Evolutionary conservation across 2,888 invertebrate genomes (phyloP), one percentile per base, ranked within the genome.

Genomic region (Masnerella sp.): DNA sequence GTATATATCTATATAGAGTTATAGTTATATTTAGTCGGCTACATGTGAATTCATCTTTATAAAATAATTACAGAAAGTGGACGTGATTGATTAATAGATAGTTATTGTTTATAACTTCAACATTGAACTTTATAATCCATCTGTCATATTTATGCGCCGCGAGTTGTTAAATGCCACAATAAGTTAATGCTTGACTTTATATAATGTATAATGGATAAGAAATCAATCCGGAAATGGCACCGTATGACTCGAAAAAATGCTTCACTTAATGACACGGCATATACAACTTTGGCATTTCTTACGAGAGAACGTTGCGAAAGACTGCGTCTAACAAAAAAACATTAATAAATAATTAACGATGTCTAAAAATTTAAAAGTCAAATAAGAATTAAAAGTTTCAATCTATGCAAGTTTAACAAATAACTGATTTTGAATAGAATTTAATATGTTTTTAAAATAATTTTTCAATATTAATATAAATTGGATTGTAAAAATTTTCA

Each of bases 111-210:
- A 51, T 67, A 58, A 40, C 49, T 67, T 67, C 42, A 58, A 32
- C 67, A 58, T 67, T 58, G 67, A 67, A 67, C 67, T 67, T 67
- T 67, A 67, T 67, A 49, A 67, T 68, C 59, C 36, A 56, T 56
- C 12, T 40, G 67, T 67, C 67, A 49, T 42, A 42, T 49, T 49
- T 42, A 58, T 67, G 20, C 12, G 45, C 49, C 42, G 9, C 17
- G 25, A 22, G 8, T 17, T 40, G 28, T 15, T 56, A 47, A 54
- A 56, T 56, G 47, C 47, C 64, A 45, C 45, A 65, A 54, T 65
- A 22, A 64, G 51, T 43, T 42, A 34, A 34, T 52, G 32, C 36
- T 40, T 22, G n/a, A 1, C n/a, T 64, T 65, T 65, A 65, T 28
- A 7, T 65, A 54, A 65, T 38, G 12, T 1, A 17, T 12, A 14